These are phyloP conservation scores for Epinotia bilunana DNA, from an alignment of 2,888 invertebrate genomes.

Conservation along the genomic window DNA sequence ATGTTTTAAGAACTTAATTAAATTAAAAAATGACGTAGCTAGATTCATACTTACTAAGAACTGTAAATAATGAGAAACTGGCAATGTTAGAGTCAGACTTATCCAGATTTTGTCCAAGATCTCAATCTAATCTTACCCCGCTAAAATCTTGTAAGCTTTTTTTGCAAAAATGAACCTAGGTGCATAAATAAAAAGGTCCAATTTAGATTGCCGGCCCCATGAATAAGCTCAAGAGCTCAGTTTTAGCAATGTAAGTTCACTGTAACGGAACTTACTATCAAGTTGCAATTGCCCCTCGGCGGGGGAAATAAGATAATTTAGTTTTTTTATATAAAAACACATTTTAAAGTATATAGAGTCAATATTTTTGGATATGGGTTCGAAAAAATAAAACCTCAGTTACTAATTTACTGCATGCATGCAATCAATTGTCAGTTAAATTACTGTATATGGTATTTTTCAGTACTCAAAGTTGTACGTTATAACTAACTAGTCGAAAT, in stretches of 20 bases:
- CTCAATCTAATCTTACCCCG: background rate
- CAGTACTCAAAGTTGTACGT: too few species aligned
- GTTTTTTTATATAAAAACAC: background rate
- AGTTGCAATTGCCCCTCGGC: background rate
- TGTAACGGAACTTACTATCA: background rate
- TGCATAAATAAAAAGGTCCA: too few species aligned
- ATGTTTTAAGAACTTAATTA: background rate
- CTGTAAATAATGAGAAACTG: background rate
- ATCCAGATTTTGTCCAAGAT: background rate
- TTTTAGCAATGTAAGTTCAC: background rate
- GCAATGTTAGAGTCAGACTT: slow-evolving; percentile 2
- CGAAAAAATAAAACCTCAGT: background rate
- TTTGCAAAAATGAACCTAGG: background rate
- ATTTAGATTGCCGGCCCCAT: background rate
- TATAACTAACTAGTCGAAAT: too few species aligned
- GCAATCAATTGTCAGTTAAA: too few species aligned
- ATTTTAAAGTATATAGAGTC: background rate
- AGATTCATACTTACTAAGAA: too few species aligned
- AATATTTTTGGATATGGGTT: background rate
- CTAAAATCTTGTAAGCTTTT: background rate
- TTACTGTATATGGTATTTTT: too few species aligned
- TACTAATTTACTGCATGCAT: background rate
- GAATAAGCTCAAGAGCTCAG: background rate
- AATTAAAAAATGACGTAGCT: too few species aligned
- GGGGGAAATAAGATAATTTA: background rate